Percentiles rank a stretch among this genome's conserved stretches.
Evolutionary conservation across 2,113 vertebrate genomes (phyloP).

Genomic region (Gadus chalcogrammus): DNA sequence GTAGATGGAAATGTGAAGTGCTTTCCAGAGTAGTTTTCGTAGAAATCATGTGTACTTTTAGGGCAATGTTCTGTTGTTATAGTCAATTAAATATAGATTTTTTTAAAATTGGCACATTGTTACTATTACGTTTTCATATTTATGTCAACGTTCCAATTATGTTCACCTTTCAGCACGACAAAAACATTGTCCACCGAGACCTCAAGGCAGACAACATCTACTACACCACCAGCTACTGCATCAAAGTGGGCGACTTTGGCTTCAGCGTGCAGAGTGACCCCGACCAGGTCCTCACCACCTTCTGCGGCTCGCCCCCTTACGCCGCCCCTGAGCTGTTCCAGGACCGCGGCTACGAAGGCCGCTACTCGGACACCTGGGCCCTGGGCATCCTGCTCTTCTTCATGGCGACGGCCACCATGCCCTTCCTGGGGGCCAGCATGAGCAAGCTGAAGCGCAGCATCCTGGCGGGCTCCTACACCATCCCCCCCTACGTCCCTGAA

Average conservation of each 20-base stretch:
- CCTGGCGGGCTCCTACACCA: conserved; percentile 67
- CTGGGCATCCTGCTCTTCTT: conserved; percentile 76
- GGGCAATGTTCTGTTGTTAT: background rate
- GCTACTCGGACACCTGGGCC: conserved; percentile 75
- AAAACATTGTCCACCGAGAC: conserved; percentile 76
- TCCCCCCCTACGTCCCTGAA: conserved; percentile 65
- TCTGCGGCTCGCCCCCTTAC: conserved; percentile 77
- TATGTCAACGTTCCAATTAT: too few relatives aligned
- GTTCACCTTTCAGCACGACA: conserved; percentile 65
- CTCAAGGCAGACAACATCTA: conserved; percentile 78
- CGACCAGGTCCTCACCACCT: conserved; percentile 62
- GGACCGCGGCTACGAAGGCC: conserved; percentile 69
- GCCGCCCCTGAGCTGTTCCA: conserved; percentile 74
- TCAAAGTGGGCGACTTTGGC: conserved; percentile 78
- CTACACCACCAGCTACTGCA: conserved; percentile 71
- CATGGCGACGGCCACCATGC: conserved; percentile 69
- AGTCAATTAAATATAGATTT: background rate
- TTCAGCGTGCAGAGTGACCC: conserved; percentile 64
- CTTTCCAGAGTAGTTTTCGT: too few relatives aligned
- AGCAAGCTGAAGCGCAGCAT: conserved; percentile 69
- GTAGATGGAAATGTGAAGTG: too few relatives aligned
- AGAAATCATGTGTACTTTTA: background rate
- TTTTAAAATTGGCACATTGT: too few relatives aligned
- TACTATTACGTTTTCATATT: background rate
- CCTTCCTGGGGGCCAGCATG: conserved; percentile 69